Evolutionary conservation across 1,140 invertebrate genomes (phyloP).

Genomic region (Condylostylus longicornis): DNA sequence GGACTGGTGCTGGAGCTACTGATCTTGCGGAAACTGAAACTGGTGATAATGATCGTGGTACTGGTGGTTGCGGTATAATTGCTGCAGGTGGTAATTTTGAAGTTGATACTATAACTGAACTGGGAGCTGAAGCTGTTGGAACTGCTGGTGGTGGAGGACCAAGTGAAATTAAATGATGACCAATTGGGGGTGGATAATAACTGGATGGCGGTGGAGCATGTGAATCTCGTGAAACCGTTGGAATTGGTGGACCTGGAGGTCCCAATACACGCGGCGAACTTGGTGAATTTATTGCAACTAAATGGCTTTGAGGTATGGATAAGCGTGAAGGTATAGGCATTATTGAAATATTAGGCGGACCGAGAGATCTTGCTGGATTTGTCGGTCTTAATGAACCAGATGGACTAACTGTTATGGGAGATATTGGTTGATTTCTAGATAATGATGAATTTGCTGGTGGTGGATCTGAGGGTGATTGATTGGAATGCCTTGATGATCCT

Average conservation of each 20-base stretch:
- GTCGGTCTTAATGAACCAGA: neutral
- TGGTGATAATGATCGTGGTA: neutral
- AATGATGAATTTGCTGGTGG: neutral
- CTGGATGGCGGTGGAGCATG: conserved; percentile 20
- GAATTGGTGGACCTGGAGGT: conserved; percentile 5
- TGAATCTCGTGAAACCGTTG: neutral
- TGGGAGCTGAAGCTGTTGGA: neutral
- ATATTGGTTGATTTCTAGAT: neutral
- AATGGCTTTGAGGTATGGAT: too few species aligned
- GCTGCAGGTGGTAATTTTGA: too few species aligned
- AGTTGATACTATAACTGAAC: neutral
- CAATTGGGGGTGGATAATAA: conserved; percentile 8
- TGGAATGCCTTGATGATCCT: conserved; percentile 1
- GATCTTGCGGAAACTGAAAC: too few species aligned
- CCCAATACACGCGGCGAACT: conserved; percentile 23
- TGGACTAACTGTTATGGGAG: neutral
- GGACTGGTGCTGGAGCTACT: neutral
- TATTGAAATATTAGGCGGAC: neutral
- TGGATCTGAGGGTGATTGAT: neutral
- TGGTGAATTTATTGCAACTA: conserved; percentile 8
- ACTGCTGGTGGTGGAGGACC: neutral
- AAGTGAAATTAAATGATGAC: conserved; percentile 5
- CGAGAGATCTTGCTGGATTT: neutral
- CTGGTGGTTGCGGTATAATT: neutral
- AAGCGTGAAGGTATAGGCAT: neutral